Percentiles rank a stretch among this genome's conserved stretches.
These are phyloP conservation scores for Subanguina moxae DNA, from an alignment of 1,140 invertebrate species.

Conservation along the genomic window DNA sequence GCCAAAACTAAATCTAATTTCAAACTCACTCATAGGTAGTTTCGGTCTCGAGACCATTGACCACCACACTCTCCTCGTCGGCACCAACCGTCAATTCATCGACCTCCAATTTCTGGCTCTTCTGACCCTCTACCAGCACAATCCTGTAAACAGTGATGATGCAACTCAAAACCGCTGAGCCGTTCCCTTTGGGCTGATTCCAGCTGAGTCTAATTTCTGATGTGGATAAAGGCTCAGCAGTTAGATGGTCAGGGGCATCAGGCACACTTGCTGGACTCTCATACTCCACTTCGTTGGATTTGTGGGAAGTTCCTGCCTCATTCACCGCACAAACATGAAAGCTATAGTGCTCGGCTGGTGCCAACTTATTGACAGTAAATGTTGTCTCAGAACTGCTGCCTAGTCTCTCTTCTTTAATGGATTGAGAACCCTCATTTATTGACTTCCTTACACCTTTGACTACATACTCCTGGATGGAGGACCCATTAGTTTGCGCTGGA, in stretches of 20 bases:
- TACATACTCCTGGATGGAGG: constrained; percentile 40
- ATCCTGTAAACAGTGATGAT: constrained; percentile 13
- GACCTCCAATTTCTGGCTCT: constrained; percentile 22
- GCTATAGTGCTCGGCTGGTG: constrained; percentile 41
- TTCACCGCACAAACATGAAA: constrained; percentile 42
- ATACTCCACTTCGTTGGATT: constrained; percentile 40
- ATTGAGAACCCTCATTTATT: background rate
- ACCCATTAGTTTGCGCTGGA: constrained; percentile 45
- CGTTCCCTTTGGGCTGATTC: constrained; percentile 17
- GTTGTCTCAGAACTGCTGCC: constrained; percentile 11
- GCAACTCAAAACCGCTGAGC: constrained; percentile 8
- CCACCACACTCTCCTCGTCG: constrained; percentile 5
- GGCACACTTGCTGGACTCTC: constrained; percentile 44
- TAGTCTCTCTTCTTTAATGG: constrained; percentile 12
- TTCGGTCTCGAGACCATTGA: constrained; percentile 31
- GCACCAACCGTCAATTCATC: constrained; percentile 16
- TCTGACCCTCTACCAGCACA: background rate
- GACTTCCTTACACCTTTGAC: constrained; percentile 11
- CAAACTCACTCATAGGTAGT: constrained; percentile 25
- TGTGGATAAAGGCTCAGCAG: constrained; percentile 35
- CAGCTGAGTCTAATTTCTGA: constrained; percentile 37
- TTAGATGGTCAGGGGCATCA: constrained; percentile 27
- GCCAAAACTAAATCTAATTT: too few relatives aligned
- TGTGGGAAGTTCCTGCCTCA: constrained; percentile 50
- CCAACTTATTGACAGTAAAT: constrained; percentile 23